Evolutionary conservation across 2,113 vertebrate species (phyloP), one percentile per base, ranked within the genome.

Genomic region (Podarcis raffonei): DNA sequence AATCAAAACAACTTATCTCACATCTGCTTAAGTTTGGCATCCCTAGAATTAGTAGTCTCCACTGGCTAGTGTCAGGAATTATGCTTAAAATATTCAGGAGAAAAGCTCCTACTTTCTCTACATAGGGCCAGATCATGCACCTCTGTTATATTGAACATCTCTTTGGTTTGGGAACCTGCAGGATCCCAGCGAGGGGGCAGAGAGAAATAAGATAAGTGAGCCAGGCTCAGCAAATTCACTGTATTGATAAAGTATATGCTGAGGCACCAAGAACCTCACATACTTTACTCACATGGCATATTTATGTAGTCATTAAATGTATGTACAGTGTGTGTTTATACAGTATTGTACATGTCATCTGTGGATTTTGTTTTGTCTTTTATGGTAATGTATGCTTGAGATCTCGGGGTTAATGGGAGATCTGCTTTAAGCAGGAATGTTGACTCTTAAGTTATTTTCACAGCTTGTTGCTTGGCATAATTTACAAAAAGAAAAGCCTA

Each of bases 371-470:
- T 91, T 92, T 90, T 85, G 30, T 83, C 48, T 20, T 71, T 66
- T 0, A 1, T 35, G 78, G 71, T 57, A 77, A n/a, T 77, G 87
- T 88, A 80, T 83, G 84, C 5, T 72, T 84, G n/a, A 35, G 78
- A 72, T n/a, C 76, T 76, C 53, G 80, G 35, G 80, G n/a, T 27
- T 86, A 30, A 77, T 81, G 87, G 35, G 48, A 53, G 23, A n/a
- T 62, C 6, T 16, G 11, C 77, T 93, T 86, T 81, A 87, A 13
- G 22, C 27, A 69, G 72, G 7, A 5, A 1, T 30, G 35, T 69
- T 23, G n/a, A 48, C 85, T 85, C 68, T n/a, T 77, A 87, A 87
- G 66, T 81, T 80, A 71, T 90, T 93, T 92, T 71, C 75, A 3
- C 79, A 91, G 90, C 35, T 30, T 89, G 65, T 91, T 77, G 32